Base-by-base conservation (phyloP, 2,797 vertebrate species). In the Melanotaenia trifasciata region DNA sequence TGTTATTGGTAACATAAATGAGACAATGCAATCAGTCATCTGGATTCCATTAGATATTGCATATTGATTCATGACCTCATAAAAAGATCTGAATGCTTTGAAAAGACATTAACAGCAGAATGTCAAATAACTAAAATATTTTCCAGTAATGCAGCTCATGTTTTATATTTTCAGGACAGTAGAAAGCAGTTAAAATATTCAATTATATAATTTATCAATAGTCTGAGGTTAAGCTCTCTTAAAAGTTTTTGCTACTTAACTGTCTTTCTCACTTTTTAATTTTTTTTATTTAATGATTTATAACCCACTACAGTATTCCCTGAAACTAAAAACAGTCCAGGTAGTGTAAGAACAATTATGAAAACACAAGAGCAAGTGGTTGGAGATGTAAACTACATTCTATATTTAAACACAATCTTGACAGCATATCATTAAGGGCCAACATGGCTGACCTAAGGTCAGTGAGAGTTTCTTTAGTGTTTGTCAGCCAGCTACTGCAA, bases 381-480 rank as follows among this genome's bases (percentile, higher is more conserved):
- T 67, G 77, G 79, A 86, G 86, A 84, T 69, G 64, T 80, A 79
- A 88, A 89, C 67, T 72, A 32, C 33, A 22, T n/a, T 79, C 85
- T 89, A 79, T 79, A 79, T 83, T 77, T 90, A 76, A 87, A 80
- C 69, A 16, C 65, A 67, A 26, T 83, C 74, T 64, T 57, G 57
- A 80, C 59, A 65, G 66, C 59, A 77, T 64, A 69, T 77, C 74
- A 59, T 38, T 0, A 13, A 72, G 59, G 53, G 72, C 69, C 78
- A 76, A 36, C 76, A 65, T 62, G 45, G 87, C 60, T 72, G 76
- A 72, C 73, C 71, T 83, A 58, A 75, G 74, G 70, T 84, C 74
- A 58, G 58, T 45, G 3, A 78, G 58, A 54, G 28, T 65, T 67
- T 66, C 0, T 5, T 28, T 66, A 43, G 16, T 70, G 72, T 86